Conservation (phyloP, 2,113 vertebrate genomes). For the Paradoxurus hermaphroditus region DNA sequence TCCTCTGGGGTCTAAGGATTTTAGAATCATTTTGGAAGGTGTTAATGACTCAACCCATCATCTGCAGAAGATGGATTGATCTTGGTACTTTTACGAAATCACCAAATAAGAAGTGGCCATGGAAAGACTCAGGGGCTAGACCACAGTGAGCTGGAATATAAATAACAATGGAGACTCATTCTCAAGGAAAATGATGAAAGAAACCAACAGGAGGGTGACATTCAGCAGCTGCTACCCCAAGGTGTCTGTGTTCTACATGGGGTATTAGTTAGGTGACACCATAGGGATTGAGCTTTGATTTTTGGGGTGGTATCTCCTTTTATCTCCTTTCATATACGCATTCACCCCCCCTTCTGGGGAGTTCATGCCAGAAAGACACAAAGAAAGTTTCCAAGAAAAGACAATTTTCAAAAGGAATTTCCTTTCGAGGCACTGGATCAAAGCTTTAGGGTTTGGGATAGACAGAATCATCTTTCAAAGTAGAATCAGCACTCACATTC, state of each 20-base stretch:
- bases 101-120: background rate
- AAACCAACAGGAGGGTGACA: background rate
- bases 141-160: no score
- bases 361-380: background rate
- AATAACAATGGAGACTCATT: rapidly evolving
- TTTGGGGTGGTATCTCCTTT: background rate
- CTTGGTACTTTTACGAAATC: constrained; percentile 23
- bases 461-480: background rate
- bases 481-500: background rate
- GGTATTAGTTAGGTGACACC: background rate
- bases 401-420: background rate
- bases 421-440: background rate
- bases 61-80: background rate
- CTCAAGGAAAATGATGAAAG: background rate
- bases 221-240: no score
- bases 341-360: background rate
- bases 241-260: background rate
- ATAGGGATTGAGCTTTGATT: background rate
- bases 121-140: background rate
- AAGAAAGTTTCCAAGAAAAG: background rate
- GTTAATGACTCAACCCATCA: background rate
- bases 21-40: background rate
- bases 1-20: background rate
- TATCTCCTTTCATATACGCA: rapidly evolving
- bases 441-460: background rate